Conservation (phyloP, 2,113 vertebrate species). For the Vulpes vulpes region DNA sequence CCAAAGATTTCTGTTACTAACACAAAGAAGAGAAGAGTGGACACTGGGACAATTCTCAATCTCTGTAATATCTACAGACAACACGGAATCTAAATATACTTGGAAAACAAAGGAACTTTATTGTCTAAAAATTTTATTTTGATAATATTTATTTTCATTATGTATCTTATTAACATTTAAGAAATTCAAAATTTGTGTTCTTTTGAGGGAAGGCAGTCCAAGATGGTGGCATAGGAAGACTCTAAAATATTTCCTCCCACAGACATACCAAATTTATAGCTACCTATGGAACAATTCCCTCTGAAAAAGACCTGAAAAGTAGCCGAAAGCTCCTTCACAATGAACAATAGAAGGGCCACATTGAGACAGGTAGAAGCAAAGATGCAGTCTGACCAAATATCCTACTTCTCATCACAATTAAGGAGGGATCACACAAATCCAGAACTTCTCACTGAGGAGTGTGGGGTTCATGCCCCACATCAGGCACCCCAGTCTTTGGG, state of each 20-base stretch:
- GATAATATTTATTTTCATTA: not conserved
- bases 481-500: not conserved
- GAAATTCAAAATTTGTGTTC: not conserved
- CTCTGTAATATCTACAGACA: not conserved
- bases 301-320: not conserved
- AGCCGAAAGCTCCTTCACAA: not conserved
- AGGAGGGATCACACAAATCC: not conserved
- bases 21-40: not conserved
- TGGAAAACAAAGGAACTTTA: not conserved
- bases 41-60: not conserved
- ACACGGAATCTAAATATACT: not conserved
- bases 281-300: not conserved
- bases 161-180: not conserved
- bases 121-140: not conserved
- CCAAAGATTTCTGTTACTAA: not conserved
- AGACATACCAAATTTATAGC: not conserved
- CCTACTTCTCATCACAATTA: not conserved
- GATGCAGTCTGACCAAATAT: not conserved
- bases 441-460: not conserved
- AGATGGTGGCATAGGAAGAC: not conserved
- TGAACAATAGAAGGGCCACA: not conserved
- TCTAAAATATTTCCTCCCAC: not conserved
- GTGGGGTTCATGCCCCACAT: not conserved
- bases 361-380: not conserved
- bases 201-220: not conserved